phyloP scores from a whole-genome alignment of 2,888 invertebrate species.

The Pocota personata region DNA sequence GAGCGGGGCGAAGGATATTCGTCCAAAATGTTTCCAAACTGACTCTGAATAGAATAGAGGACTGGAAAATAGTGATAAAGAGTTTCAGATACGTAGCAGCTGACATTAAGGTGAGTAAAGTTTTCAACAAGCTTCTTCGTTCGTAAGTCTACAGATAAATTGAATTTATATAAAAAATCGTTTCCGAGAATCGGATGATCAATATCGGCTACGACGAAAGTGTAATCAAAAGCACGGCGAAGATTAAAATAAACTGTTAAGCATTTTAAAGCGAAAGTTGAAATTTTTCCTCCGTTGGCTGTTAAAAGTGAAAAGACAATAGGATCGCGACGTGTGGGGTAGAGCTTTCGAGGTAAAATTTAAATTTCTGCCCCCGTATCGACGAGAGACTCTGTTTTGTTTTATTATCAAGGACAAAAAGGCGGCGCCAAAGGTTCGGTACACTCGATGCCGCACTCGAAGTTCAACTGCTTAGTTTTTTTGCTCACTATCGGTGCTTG shows the following conservation, averaged over 20 bases:
- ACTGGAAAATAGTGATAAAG: not conserved
- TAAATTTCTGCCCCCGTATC: too few species aligned
- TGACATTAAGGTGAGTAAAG: too few species aligned
- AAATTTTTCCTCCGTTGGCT: conserved; percentile 23
- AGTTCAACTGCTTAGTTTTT: conserved; percentile 1
- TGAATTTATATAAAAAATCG: conserved; percentile 1
- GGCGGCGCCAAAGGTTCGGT: not conserved
- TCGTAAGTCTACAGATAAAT: not conserved
- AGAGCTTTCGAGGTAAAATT: conserved; percentile 24
- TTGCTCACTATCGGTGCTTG: not conserved
- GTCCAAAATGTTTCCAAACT: conserved; percentile 31
- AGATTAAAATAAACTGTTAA: conserved; percentile 1
- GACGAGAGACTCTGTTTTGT: too few species aligned
- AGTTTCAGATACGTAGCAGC: not conserved
- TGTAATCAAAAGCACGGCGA: conserved; percentile 9
- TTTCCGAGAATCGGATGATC: too few species aligned
- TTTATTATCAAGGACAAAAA: conserved; percentile 4
- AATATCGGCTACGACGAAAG: conserved; percentile 2
- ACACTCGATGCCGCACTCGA: conserved; percentile 16
- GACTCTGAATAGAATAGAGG: not conserved
- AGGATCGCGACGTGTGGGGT: too few species aligned
- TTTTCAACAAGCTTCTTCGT: not conserved
- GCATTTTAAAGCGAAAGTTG: conserved; percentile 4
- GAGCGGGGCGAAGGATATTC: conserved; percentile 15
- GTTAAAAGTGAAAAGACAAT: too few species aligned